Conservation (phyloP, 2,888 invertebrate species). For the Mesodorylaimus sp. region DNA sequence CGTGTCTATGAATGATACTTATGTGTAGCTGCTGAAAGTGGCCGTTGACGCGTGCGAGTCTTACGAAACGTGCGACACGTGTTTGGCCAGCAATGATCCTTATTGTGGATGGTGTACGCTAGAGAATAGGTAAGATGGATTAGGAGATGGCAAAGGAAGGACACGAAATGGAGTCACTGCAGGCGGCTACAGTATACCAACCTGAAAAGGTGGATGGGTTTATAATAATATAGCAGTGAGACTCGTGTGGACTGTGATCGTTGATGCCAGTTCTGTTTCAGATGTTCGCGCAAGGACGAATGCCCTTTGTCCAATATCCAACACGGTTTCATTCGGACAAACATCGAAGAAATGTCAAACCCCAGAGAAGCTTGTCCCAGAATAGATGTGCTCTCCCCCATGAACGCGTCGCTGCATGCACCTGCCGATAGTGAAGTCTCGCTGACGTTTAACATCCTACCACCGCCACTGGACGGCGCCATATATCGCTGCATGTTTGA, state of each 20-base stretch:
- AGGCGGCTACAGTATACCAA: too few species aligned
- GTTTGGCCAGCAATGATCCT: conserved; percentile 31
- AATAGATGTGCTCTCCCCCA: not conserved
- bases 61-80: conserved; percentile 26
- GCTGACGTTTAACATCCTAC: conserved; percentile 19
- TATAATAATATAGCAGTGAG: too few species aligned
- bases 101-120: conserved; percentile 36
- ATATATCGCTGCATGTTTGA: conserved; percentile 28
- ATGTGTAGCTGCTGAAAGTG: conserved; percentile 27
- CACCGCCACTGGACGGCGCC: conserved; percentile 18
- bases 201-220: too few species aligned
- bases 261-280: conserved; percentile 8
- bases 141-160: too few species aligned
- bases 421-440: not conserved
- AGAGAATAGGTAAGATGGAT: conserved; percentile 28
- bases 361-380: conserved; percentile 4
- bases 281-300: conserved; percentile 15
- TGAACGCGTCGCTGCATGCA: conserved; percentile 7
- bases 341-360: too few species aligned
- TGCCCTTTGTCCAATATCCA: conserved; percentile 2
- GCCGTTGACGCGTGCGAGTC: conserved; percentile 27
- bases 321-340: conserved; percentile 11
- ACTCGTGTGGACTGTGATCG: too few species aligned
- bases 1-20: conserved; percentile 3
- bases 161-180: too few species aligned